Conservation (phyloP, 2,113 vertebrate species). For the Camelus bactrianus region DNA sequence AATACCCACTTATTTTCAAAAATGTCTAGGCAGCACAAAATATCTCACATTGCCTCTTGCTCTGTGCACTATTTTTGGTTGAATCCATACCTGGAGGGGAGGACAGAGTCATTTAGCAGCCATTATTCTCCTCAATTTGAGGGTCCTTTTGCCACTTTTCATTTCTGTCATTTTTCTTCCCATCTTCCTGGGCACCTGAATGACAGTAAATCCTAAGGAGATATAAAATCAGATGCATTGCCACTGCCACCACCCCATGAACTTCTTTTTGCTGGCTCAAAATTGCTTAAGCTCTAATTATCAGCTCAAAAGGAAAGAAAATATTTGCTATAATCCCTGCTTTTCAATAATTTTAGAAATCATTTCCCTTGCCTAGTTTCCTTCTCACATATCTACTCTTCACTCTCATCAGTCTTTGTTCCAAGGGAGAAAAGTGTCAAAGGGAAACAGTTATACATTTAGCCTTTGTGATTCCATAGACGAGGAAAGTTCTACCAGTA, state of each 20-base stretch:
- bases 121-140: background rate
- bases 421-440: background rate
- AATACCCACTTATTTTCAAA: background rate
- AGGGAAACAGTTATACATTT: background rate
- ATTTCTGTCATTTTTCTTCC: background rate
- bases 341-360: background rate
- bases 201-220: background rate
- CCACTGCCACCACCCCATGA: background rate
- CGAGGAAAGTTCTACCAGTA: background rate
- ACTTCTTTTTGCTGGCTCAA: background rate
- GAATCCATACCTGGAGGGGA: background rate
- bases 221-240: background rate
- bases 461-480: background rate
- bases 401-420: background rate
- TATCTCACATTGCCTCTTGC: background rate
- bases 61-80: background rate
- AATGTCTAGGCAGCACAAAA: background rate
- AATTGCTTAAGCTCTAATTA: background rate
- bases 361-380: background rate
- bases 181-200: background rate
- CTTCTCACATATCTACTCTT: background rate
- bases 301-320: constrained; percentile 7
- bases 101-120: background rate
- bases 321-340: background rate
- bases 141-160: background rate